Conservation (phyloP, 2,113 vertebrate species). For the Grus americana region DNA sequence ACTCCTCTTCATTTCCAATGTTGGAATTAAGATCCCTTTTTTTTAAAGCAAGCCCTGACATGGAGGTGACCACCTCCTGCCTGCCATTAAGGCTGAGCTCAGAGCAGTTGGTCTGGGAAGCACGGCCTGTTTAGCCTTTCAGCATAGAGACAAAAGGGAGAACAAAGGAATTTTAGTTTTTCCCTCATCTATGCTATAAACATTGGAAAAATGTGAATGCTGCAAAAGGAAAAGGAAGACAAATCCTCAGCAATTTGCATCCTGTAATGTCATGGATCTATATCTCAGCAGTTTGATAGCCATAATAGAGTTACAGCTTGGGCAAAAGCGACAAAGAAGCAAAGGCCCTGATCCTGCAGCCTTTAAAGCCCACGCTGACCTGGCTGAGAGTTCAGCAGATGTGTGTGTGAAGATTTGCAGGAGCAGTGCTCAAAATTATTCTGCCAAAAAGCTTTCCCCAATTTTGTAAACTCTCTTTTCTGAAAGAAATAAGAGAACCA, state of each 20-base stretch:
- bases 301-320: not conserved
- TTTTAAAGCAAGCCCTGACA: constrained; percentile 45
- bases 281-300: not conserved
- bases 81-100: not conserved
- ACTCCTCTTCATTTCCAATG: constrained; percentile 53
- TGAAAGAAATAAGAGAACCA: not conserved
- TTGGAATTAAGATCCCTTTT: constrained; percentile 51
- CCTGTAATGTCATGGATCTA: not conserved
- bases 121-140: constrained; percentile 13
- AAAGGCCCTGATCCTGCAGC: not conserved
- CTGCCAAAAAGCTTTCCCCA: not conserved
- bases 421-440: not conserved
- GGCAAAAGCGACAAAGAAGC: not conserved
- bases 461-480: not conserved
- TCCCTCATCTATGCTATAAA: not conserved
- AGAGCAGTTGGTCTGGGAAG: not conserved
- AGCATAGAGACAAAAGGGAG: not conserved
- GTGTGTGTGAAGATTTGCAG: not conserved
- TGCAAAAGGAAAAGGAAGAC: not conserved
- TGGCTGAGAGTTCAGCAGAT: not conserved
- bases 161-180: constrained; percentile 46
- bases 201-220: not conserved
- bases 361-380: not conserved
- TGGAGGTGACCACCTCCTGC: not conserved
- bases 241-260: not conserved